These are phyloP conservation scores for Epiblema foenella DNA, from an alignment of 2,888 invertebrate genomes.

Conservation along the genomic window DNA sequence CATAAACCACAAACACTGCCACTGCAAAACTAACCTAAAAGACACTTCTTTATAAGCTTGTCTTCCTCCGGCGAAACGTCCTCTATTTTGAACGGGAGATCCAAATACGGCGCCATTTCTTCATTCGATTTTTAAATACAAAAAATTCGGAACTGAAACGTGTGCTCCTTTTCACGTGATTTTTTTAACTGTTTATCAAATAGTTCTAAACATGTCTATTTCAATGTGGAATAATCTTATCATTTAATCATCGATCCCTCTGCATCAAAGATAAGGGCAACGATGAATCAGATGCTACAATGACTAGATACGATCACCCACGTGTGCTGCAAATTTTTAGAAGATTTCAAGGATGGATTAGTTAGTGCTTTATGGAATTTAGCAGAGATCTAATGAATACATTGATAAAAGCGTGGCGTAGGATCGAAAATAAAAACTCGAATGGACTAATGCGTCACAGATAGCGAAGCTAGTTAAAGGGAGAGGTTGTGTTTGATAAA, in stretches of 20 bases:
- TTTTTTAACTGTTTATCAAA: conserved; percentile 49
- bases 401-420: background rate
- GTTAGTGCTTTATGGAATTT: conserved; percentile 20
- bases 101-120: conserved; percentile 68
- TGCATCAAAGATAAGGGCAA: conserved; percentile 39
- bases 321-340: conserved; percentile 1
- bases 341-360: conserved; percentile 14
- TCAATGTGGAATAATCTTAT: conserved; percentile 64
- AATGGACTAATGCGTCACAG: background rate
- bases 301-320: background rate
- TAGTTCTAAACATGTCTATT: conserved; percentile 52
- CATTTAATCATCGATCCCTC: conserved; percentile 61
- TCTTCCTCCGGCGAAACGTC: conserved; percentile 71
- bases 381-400: conserved; percentile 8
- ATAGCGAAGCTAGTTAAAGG: background rate
- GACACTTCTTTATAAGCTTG: conserved; percentile 72
- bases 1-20: conserved; percentile 45
- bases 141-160: conserved; percentile 1
- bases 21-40: conserved; percentile 66
- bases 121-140: background rate
- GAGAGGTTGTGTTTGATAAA: too few species aligned
- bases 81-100: conserved; percentile 70
- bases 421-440: background rate
- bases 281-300: conserved; percentile 13
- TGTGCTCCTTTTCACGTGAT: conserved; percentile 8